Percentiles rank a stretch among this genome's conserved stretches.
Evolutionary conservation across 64 coral and sea anemone genomes (phyloP).

Genomic region (Montipora sp.): DNA sequence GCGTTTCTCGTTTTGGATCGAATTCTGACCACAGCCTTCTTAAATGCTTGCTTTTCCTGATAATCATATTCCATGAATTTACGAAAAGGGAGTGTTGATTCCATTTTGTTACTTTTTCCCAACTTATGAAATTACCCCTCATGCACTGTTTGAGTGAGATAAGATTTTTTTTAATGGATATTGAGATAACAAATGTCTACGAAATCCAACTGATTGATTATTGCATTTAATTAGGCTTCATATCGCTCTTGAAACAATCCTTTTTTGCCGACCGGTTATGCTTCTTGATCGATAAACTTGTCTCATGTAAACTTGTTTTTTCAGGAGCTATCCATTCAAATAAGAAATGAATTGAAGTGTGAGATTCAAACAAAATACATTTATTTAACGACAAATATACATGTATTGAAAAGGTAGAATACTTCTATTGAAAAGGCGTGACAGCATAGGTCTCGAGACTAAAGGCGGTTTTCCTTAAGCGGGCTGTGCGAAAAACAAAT

Average conservation of each 20-base stretch:
- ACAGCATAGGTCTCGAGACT: slow-evolving; percentile 13
- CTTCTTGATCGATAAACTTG: slow-evolving; percentile 3
- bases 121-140: not conserved
- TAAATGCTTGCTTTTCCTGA: too few relatives aligned
- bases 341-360: slow-evolving; percentile 65
- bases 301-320: slow-evolving; percentile 74
- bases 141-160: not conserved
- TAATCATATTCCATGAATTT: too few relatives aligned
- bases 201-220: not conserved
- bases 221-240: not conserved
- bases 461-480: slow-evolving; percentile 30
- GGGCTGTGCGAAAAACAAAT: slow-evolving; percentile 3
- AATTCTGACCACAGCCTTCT: too few relatives aligned
- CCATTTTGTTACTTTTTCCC: not conserved
- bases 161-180: not conserved
- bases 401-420: slow-evolving; percentile 66
- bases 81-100: not conserved
- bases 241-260: not conserved
- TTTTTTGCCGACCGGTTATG: not conserved
- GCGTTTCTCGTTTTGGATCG: too few relatives aligned
- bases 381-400: slow-evolving; percentile 55
- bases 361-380: slow-evolving; percentile 73
- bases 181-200: not conserved
- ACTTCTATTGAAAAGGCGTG: slow-evolving; percentile 71
- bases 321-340: slow-evolving; percentile 61